Evolutionary conservation across 2,797 vertebrate species (phyloP).

Genomic region (Sibirionetta formosa): DNA sequence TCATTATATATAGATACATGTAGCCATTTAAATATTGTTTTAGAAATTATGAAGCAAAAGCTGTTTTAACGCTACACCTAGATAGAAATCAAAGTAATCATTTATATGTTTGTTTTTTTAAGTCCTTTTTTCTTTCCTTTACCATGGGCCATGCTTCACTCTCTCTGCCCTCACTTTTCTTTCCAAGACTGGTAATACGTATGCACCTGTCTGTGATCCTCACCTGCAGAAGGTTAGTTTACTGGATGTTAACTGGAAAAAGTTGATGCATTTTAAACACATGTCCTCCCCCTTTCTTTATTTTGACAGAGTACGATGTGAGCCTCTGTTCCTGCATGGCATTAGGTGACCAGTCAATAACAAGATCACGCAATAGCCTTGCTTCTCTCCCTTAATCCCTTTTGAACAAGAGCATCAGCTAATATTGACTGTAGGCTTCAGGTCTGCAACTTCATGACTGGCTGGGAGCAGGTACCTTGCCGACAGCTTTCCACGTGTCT

Average conservation of each 20-base stretch:
- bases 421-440: neutral
- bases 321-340: neutral
- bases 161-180: fast-evolving
- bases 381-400: neutral
- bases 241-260: neutral
- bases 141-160: neutral
- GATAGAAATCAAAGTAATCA: neutral
- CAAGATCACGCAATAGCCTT: neutral
- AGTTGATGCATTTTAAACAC: neutral
- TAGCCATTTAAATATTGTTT: neutral
- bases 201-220: neutral
- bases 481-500: neutral
- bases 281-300: too few species aligned
- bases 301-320: neutral
- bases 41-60: neutral
- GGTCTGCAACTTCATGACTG: neutral
- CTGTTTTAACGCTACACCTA: neutral
- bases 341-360: neutral
- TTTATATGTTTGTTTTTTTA: neutral
- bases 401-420: neutral
- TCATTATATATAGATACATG: neutral
- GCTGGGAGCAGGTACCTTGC: neutral
- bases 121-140: neutral
- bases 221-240: neutral
- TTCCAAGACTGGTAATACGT: neutral